Percentiles rank a stretch among this genome's conserved stretches.
These are phyloP conservation scores for Corydoras sp. DNA, from an alignment of 2,113 vertebrate genomes.

Conservation along the genomic window DNA sequence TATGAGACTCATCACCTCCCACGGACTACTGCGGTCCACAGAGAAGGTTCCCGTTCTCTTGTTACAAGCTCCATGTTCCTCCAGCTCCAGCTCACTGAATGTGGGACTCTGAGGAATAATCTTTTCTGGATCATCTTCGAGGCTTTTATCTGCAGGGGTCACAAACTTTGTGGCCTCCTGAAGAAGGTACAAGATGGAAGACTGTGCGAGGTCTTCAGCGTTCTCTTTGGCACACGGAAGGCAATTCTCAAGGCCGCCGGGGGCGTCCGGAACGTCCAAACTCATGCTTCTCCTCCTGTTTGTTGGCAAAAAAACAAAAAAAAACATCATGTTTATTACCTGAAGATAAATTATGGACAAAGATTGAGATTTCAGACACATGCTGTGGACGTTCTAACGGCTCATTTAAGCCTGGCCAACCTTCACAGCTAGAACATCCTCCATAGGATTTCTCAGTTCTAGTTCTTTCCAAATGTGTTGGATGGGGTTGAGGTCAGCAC, in stretches of 20 bases:
- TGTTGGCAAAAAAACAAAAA: not conserved
- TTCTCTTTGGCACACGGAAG: constrained; percentile 40
- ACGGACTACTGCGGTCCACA: constrained; percentile 45
- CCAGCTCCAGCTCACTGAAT: not conserved
- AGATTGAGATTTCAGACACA: no score
- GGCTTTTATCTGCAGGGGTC: constrained; percentile 32
- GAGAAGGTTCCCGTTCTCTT: constrained; percentile 18
- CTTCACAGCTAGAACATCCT: no score
- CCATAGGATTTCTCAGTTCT: no score
- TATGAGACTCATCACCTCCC: constrained; percentile 66
- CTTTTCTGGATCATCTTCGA: constrained; percentile 12
- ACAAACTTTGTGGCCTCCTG: constrained; percentile 66
- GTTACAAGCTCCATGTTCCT: constrained; percentile 4
- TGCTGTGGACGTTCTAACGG: no score
- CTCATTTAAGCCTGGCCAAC: no score
- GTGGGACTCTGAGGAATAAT: not conserved
- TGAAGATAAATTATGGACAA: no score
- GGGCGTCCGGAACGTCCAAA: constrained; percentile 31
- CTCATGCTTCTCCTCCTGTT: constrained; percentile 53
- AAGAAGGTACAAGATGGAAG: constrained; percentile 63
- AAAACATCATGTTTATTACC: not conserved
- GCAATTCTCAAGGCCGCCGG: constrained; percentile 35
- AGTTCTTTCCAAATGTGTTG: no score
- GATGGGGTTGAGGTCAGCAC: no score
- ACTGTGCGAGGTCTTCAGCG: constrained; percentile 38